Evolutionary conservation across 2,888 invertebrate species (phyloP).

Genomic region (Drosophila quinaria): DNA sequence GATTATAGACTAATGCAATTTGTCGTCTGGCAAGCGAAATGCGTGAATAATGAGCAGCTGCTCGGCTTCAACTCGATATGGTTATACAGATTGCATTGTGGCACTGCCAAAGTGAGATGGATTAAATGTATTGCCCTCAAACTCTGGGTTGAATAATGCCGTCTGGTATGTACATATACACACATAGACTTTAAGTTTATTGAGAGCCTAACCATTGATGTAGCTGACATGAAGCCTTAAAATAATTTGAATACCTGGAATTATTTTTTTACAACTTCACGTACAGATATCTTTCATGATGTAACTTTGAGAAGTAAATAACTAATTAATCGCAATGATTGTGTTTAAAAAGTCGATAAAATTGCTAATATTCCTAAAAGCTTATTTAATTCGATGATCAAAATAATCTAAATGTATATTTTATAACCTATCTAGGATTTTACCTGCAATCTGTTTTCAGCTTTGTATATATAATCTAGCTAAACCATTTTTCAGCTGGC

Average conservation of each 20-base stretch:
- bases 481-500: too few species aligned
- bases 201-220: constrained; percentile 1
- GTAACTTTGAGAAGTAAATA: too few species aligned
- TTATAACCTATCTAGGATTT: too few species aligned
- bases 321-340: too few species aligned
- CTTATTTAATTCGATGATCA: too few species aligned
- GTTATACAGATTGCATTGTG: constrained; percentile 10
- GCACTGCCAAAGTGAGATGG: constrained; percentile 15
- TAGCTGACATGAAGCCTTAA: neutral
- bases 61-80: constrained; percentile 6
- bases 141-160: constrained; percentile 1
- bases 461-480: too few species aligned
- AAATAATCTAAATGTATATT: too few species aligned
- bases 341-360: too few species aligned
- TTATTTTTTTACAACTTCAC: too few species aligned
- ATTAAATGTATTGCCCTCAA: constrained; percentile 16
- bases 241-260: neutral
- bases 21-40: constrained; percentile 55
- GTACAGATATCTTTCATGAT: too few species aligned
- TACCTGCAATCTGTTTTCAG: too few species aligned
- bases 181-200: constrained; percentile 1
- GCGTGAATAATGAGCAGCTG: constrained; percentile 60
- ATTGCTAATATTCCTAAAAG: too few species aligned
- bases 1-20: constrained; percentile 51
- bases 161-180: neutral